Percentiles rank a stretch among this genome's conserved stretches.
Conservation (phyloP, 2,797 vertebrate species). For the Chaetodon trifasciatus region DNA sequence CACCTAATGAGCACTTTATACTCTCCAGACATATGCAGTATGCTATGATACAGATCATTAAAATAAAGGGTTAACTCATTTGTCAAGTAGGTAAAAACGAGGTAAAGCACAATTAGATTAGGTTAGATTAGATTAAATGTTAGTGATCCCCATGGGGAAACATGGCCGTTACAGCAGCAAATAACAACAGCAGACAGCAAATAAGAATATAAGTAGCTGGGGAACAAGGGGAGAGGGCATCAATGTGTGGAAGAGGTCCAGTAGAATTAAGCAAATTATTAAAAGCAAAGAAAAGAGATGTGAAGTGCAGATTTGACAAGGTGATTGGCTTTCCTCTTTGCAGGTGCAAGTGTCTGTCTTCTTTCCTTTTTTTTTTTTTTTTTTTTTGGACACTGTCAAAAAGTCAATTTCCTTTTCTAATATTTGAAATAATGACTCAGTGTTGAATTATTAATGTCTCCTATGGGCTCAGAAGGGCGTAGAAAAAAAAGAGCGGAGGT, state of each 20-base stretch:
- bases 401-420: constrained; percentile 77
- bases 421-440: constrained; percentile 77
- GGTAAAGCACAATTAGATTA: constrained; percentile 29
- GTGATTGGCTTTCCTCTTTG: constrained; percentile 50
- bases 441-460: constrained; percentile 76
- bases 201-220: background rate
- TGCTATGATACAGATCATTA: background rate
- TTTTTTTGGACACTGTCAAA: constrained; percentile 50
- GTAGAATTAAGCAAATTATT: constrained; percentile 27
- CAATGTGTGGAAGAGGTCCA: background rate
- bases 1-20: background rate
- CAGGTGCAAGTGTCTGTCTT: constrained; percentile 32
- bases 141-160: constrained; percentile 10
- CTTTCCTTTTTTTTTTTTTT: constrained; percentile 21
- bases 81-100: constrained; percentile 35
- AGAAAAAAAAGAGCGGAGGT: constrained; percentile 24
- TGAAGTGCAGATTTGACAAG: constrained; percentile 50
- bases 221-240: background rate
- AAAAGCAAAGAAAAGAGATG: constrained; percentile 30
- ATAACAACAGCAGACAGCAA: constrained; percentile 21
- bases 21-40: background rate
- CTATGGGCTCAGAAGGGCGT: constrained; percentile 35
- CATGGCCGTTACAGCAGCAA: constrained; percentile 8
- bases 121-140: constrained; percentile 29
- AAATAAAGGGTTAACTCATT: constrained; percentile 17